Evolutionary conservation across 2,888 invertebrate species (phyloP), one percentile per base, ranked within the genome.

Genomic region (Volucella zonaria): DNA sequence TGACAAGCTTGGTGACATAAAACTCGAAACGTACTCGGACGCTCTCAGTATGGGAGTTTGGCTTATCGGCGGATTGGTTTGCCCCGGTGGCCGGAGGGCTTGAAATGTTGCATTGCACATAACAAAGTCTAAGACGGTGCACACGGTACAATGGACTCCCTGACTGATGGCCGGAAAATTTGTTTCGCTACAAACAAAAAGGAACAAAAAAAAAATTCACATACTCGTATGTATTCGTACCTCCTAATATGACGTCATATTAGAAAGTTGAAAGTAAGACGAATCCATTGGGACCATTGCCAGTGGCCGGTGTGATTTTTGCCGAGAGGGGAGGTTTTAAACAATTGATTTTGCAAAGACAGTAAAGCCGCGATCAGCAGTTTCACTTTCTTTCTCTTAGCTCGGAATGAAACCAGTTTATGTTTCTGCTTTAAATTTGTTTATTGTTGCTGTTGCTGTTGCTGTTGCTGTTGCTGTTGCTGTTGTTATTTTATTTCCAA

Each of bases 371-470:
- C 49, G 38, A 38, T 15, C 9, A 9, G 15, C 59, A 70, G 75
- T 81, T 75, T 81, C 80, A 76, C 76, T 81, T 81, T 76, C 80
- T 62, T 76, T 81, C 75, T 54, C 58, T 31, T 59, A 18, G 12
- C 8, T 38, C 8, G 45, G 47, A 43, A 54, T 47, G 49, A n/a
- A 71, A 71, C 70, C 70, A 76, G 80, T 81, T 81, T 81, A n/a
- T 47, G 31, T 31, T 31, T 62, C 40, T 64, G 76, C 51, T 70
- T 76, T 68, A 47, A 80, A 74, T 56, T 54, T 68, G 75, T 67
- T 80, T 81, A 81, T 51, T 64, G 68, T 76, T 81, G 70, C 64
- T 75, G 62, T 71, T 77, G 18, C 18, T 64, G 68, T 76, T 81
- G 70, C 64, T 76, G 58, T 71, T 78, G 18, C 18, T 64, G 68